Base-by-base conservation (phyloP, 2,888 invertebrate genomes). In the Crioceris asparagi region DNA sequence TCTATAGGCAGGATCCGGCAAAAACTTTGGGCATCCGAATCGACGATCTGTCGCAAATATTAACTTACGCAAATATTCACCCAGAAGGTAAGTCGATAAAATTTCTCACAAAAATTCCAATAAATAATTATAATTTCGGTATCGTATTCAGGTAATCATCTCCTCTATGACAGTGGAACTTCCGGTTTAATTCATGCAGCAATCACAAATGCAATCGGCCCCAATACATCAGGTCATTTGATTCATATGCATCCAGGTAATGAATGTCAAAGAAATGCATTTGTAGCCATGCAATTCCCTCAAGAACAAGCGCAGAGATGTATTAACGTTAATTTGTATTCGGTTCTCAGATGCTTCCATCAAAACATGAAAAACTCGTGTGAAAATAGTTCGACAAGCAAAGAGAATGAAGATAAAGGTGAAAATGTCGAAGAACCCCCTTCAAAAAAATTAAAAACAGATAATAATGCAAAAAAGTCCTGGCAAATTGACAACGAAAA, bases 131-230 rank as follows among this genome's bases (percentile, higher is more conserved):
- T 27, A 29, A 40, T 14, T 32, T 25, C 12, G 4, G 3, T 11
- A 6, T 27, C 15, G 12, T 11, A 14, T 27, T 27, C 33, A 45
- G 42, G 45, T 17, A 77, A 72, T 46, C 84, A 81, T 61, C 65
- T 92, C 38, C 62, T 96, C 2, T 91, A 90, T 58, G 94, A 96
- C 57, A 85, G 87, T 36, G 87, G 87, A 1, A 85, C 86, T 19
- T 79, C 80, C 54, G 96, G 94, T 0, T 67, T 97, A 29, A 59
- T 91, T 17, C 74, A 86, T 4, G 88, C 92, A 1, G 78, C 86
- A 2, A 70, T 94, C 53, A 60, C 96, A 29, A 83, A 87, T 60
- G 75, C 77, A 36, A 79, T 90, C 38, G 79, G 83, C 1, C 70
- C 67, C 0, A 64, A 70, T 21, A 80, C 79, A 1, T 61, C 60